Evolutionary conservation across 1,140 invertebrate species (phyloP).

Genomic region (Mya arenaria): DNA sequence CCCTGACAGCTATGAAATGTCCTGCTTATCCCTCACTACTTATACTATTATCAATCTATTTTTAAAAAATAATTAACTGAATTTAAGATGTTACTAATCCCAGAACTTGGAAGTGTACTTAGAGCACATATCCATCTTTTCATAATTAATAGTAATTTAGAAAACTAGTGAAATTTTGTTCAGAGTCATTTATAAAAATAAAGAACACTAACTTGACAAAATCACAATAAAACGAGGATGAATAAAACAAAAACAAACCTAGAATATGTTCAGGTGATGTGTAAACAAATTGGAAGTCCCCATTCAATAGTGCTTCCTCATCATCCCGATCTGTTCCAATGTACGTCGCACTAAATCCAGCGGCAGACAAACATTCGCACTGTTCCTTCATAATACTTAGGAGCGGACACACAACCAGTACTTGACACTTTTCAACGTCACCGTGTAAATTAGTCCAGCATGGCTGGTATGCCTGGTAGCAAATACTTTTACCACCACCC

Average conservation of each 20-base stretch:
- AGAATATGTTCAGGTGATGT: conserved; percentile 14
- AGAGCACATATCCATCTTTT: no score
- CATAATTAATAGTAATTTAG: no score
- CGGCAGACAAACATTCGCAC: conserved; percentile 1
- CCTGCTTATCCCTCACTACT: no score
- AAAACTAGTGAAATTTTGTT: no score
- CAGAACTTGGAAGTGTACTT: no score
- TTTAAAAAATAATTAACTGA: no score
- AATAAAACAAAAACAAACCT: neutral
- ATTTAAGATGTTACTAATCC: no score
- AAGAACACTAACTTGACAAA: no score
- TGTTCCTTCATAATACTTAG: conserved; percentile 35
- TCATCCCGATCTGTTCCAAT: conserved; percentile 4
- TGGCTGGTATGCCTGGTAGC: neutral
- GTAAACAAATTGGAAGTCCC: neutral
- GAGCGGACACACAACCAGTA: conserved; percentile 5
- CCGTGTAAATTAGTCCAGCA: neutral
- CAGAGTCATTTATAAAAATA: no score
- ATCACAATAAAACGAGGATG: no score
- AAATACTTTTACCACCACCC: conserved; percentile 16
- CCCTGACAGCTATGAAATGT: no score
- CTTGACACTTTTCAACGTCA: neutral
- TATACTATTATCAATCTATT: no score
- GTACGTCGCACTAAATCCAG: neutral
- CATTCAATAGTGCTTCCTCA: neutral